Evolutionary conservation across 2,113 vertebrate species (phyloP).

Genomic region (Platysteira castanea): DNA sequence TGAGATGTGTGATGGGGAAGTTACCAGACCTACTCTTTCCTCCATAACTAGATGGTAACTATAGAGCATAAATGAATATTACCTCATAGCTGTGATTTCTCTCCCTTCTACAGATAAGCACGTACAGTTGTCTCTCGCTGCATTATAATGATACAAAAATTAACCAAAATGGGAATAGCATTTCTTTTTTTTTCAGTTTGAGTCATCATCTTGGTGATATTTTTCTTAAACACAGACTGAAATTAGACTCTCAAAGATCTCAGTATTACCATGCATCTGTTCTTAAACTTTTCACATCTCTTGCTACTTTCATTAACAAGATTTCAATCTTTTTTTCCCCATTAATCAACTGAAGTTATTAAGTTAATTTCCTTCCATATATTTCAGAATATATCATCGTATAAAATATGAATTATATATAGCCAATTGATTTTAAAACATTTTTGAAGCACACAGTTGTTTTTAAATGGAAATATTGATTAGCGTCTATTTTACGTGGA

Average conservation of each 20-base stretch:
- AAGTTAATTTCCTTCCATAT: not conserved
- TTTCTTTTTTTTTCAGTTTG: not conserved
- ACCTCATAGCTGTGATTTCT: not conserved
- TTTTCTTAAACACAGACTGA: not conserved
- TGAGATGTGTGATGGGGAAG: not conserved
- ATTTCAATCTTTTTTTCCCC: not conserved
- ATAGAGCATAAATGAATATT: not conserved
- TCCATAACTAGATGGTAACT: not conserved
- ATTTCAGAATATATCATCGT: not conserved
- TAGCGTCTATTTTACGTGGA: not conserved
- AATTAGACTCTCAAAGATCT: not conserved
- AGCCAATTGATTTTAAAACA: not conserved
- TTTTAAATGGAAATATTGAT: not conserved
- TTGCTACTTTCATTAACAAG: not conserved
- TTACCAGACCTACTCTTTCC: not conserved
- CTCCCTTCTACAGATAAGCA: not conserved
- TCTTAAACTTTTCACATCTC: not conserved
- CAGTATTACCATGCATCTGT: not conserved
- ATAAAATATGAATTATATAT: not conserved
- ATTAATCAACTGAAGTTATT: not conserved
- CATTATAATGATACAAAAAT: not conserved
- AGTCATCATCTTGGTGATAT: not conserved
- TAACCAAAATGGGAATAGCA: not conserved
- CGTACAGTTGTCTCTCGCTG: not conserved
- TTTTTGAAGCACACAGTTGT: not conserved